Evolutionary conservation across 2,797 vertebrate species (phyloP).

Genomic region (Philypnodon macrostomus): DNA sequence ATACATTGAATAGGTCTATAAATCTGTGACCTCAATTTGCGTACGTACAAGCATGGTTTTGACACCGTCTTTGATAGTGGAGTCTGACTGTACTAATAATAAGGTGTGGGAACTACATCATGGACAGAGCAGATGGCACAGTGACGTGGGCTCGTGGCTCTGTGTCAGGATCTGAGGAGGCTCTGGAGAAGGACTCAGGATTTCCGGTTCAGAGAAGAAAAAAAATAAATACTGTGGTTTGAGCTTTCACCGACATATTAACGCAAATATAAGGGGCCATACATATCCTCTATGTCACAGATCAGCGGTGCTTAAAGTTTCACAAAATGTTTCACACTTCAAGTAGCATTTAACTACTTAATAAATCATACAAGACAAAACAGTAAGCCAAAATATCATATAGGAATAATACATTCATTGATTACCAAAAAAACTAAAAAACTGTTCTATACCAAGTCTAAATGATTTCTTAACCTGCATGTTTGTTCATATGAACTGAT

Average conservation of each 20-base stretch:
- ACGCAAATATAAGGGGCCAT: constrained; percentile 33
- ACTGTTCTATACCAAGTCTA: too few species aligned
- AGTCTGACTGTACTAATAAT: constrained; percentile 33
- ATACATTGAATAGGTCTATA: too few species aligned
- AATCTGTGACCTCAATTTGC: too few species aligned
- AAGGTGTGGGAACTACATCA: constrained; percentile 46
- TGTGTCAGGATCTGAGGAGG: constrained; percentile 41
- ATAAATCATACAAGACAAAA: too few species aligned
- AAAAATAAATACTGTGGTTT: not conserved
- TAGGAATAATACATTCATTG: too few species aligned
- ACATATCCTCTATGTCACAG: constrained; percentile 32
- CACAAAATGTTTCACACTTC: too few species aligned
- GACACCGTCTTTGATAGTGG: constrained; percentile 24
- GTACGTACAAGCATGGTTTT: too few species aligned
- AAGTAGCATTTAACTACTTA: too few species aligned
- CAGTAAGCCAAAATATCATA: too few species aligned
- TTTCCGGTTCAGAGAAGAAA: constrained; percentile 41
- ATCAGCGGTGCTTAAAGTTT: constrained; percentile 25
- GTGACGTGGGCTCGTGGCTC: constrained; percentile 40
- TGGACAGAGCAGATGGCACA: constrained; percentile 31
- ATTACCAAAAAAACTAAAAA: too few species aligned
- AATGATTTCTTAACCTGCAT: too few species aligned
- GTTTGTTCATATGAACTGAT: not conserved
- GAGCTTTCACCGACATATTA: constrained; percentile 21
- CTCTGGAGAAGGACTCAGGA: constrained; percentile 9